A percentile compares a stretch with the other conserved stretches of the same genome.
Evolutionary conservation across 1,140 invertebrate genomes (phyloP).

Genomic region (Maniola jurtina): DNA sequence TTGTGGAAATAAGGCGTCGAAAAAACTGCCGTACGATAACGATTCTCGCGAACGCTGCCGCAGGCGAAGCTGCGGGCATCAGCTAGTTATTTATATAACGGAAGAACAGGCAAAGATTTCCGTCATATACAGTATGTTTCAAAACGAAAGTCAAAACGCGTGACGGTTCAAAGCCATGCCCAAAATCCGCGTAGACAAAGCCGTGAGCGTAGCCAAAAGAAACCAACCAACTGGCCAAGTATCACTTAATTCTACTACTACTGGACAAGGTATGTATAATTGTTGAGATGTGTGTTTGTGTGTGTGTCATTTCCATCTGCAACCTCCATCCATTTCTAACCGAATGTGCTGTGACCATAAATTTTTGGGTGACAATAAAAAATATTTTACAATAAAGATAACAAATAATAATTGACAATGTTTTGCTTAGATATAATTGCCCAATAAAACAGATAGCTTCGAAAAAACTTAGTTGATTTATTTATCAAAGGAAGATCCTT

Average conservation of each 20-base stretch:
- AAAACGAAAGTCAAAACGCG: not conserved
- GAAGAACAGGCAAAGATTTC: not conserved
- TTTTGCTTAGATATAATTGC: too few species aligned
- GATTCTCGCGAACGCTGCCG: too few species aligned
- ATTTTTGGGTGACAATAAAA: not conserved
- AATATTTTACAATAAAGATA: too few species aligned
- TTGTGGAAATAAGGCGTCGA: too few species aligned
- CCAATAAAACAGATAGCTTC: too few species aligned
- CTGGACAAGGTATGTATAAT: slow-evolving; percentile 22
- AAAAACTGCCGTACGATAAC: too few species aligned
- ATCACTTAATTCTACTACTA: slow-evolving; percentile 8
- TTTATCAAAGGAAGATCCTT: too few species aligned
- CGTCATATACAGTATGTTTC: not conserved
- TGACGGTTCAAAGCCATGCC: slow-evolving; percentile 7
- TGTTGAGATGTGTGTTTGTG: slow-evolving; percentile 14
- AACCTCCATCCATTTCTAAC: not conserved
- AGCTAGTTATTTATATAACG: not conserved
- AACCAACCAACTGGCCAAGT: slow-evolving; percentile 18
- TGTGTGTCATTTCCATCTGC: slow-evolving; percentile 10
- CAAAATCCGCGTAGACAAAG: slow-evolving; percentile 10
- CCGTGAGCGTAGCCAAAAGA: slow-evolving; percentile 4
- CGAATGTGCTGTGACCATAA: not conserved
- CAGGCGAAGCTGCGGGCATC: too few species aligned
- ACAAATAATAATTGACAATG: not conserved
- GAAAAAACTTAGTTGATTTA: too few species aligned